A percentile compares a stretch with the other conserved stretches of the same genome.
These are phyloP conservation scores for Pseudachorutes palmiensis DNA, from an alignment of 1,140 invertebrate species.

Conservation along the genomic window DNA sequence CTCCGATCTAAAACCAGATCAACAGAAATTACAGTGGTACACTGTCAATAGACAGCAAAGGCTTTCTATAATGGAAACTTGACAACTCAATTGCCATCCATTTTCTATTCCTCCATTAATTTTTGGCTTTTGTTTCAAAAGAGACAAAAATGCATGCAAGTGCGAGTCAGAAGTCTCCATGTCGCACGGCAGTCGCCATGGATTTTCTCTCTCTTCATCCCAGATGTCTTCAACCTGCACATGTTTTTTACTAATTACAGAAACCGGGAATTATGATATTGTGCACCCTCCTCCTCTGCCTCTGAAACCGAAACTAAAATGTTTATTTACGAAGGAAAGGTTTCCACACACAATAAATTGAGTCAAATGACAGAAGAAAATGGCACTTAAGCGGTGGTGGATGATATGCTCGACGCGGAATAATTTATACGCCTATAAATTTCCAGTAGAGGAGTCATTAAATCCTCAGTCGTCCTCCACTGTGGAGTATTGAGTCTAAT, in stretches of 20 bases:
- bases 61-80: constrained; percentile 6
- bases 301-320: background rate
- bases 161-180: background rate
- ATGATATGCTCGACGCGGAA: background rate
- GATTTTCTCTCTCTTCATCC: background rate
- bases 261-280: background rate
- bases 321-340: constrained; percentile 12
- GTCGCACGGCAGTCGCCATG: background rate
- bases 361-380: background rate
- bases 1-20: no score
- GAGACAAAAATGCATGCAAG: background rate
- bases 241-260: constrained; percentile 9
- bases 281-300: background rate
- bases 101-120: background rate
- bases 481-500: background rate
- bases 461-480: background rate
- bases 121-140: background rate
- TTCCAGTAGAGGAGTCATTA: constrained; percentile 1
- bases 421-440: constrained; percentile 11
- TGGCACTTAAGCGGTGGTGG: background rate
- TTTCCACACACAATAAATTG: constrained; percentile 11
- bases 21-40: no score
- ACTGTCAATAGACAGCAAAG: no score
- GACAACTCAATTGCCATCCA: background rate
- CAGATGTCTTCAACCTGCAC: constrained; percentile 6